These are phyloP conservation scores for Hyles lineata DNA, from an alignment of 2,888 invertebrate species.

Conservation along the genomic window DNA sequence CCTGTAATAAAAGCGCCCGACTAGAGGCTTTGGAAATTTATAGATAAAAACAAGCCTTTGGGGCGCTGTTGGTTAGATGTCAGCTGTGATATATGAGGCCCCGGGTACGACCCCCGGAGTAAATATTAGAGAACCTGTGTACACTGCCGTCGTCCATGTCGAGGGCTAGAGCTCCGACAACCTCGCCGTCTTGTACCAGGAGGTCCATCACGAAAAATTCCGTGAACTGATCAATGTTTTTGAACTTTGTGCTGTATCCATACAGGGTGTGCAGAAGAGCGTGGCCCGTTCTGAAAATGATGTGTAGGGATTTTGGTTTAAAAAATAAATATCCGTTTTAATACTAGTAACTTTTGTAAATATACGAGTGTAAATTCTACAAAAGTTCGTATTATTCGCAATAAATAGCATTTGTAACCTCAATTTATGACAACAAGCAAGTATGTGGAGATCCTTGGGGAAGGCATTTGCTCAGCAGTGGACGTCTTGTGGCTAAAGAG, in stretches of 20 bases:
- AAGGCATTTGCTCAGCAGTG: too few species aligned
- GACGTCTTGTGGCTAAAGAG: too few species aligned
- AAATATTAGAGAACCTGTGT: slow-evolving; percentile 88
- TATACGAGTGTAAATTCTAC: background rate
- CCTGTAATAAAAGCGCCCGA: too few species aligned
- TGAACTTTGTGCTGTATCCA: slow-evolving; percentile 95
- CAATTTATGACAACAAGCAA: too few species aligned
- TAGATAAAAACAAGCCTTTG: too few species aligned
- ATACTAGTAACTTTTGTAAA: too few species aligned
- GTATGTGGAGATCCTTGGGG: too few species aligned
- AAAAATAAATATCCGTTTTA: background rate
- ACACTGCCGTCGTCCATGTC: slow-evolving; percentile 97
- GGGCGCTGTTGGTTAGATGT: too few species aligned
- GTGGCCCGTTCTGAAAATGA: slow-evolving; percentile 93
- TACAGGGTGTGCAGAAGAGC: slow-evolving; percentile 98
- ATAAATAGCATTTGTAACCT: too few species aligned
- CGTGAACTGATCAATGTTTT: slow-evolving; percentile 96
- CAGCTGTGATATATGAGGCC: too few species aligned
- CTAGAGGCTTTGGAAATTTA: too few species aligned
- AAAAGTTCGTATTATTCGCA: background rate
- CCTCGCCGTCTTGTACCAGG: slow-evolving; percentile 94
- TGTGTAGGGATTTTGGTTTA: background rate
- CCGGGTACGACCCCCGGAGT: too few species aligned
- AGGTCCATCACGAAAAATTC: slow-evolving; percentile 98
- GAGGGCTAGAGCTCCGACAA: slow-evolving; percentile 95